These are phyloP conservation scores for Hoplostethus atlanticus DNA, from an alignment of 2,797 vertebrate genomes.

Conservation along the genomic window DNA sequence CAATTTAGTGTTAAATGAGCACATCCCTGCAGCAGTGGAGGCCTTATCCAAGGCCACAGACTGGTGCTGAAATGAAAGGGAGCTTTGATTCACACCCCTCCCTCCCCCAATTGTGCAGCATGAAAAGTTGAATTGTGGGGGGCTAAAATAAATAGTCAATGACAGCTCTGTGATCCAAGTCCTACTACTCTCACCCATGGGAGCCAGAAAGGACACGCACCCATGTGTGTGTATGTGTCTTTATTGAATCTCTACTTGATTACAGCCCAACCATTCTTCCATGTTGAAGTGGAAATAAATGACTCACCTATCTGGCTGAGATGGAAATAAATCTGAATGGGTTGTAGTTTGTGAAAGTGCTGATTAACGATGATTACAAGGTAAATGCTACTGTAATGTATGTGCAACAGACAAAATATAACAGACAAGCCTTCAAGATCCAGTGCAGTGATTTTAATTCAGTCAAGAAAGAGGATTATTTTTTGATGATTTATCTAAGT, in stretches of 20 bases:
- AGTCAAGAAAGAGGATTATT: no score
- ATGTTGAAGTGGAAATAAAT: conserved; percentile 71
- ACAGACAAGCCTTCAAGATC: no score
- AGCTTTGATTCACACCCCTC: conserved; percentile 67
- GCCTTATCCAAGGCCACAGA: conserved; percentile 64
- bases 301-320: conserved; percentile 79
- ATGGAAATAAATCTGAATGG: conserved; percentile 31
- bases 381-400: no score
- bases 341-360: no score
- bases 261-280: no score
- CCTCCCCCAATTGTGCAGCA: conserved; percentile 46
- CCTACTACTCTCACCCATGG: conserved; percentile 34
- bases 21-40: conserved; percentile 53
- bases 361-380: no score
- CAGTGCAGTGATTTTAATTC: no score
- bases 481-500: no score
- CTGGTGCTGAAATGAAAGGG: conserved; percentile 76
- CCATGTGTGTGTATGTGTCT: neutral
- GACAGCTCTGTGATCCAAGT: conserved; percentile 85
- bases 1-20: conserved; percentile 59
- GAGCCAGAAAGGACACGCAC: conserved; percentile 10
- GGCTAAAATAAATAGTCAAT: conserved; percentile 92
- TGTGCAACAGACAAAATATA: no score
- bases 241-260: neutral
- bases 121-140: conserved; percentile 86